phyloP scores from a whole-genome alignment of 2,113 vertebrate species.

The Syngnathoides biaculeatus region DNA sequence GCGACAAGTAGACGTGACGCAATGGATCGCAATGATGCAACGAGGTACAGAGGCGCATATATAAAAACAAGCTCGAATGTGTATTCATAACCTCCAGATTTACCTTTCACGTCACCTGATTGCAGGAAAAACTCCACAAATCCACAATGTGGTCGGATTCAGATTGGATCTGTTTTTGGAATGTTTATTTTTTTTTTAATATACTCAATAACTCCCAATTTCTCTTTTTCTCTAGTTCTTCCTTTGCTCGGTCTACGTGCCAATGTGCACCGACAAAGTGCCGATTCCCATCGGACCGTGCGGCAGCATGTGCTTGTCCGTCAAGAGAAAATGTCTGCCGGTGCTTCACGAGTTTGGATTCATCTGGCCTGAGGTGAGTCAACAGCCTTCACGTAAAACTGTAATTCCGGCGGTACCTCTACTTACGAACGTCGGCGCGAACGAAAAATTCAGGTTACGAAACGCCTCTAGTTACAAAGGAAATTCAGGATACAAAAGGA shows the following conservation, averaged over 20 bases:
- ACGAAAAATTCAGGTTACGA: too few species aligned
- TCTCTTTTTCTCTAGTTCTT: slow-evolving; percentile 80
- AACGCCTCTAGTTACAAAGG: too few species aligned
- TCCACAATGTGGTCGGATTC: neutral
- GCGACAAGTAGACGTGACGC: slow-evolving; percentile 20
- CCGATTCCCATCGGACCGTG: slow-evolving; percentile 96
- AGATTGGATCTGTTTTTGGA: neutral
- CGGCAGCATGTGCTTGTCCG: slow-evolving; percentile 94
- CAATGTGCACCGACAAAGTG: slow-evolving; percentile 99
- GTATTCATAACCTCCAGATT: slow-evolving; percentile 9
- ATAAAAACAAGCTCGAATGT: slow-evolving; percentile 2
- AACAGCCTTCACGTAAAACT: neutral
- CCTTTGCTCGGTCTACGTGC: slow-evolving; percentile 95
- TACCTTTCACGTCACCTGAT: slow-evolving; percentile 1
- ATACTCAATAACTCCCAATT: neutral
- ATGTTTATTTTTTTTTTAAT: neutral
- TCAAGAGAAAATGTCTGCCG: slow-evolving; percentile 92
- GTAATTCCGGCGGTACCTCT: neutral
- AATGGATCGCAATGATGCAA: slow-evolving; percentile 19
- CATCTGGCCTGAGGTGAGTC: slow-evolving; percentile 85
- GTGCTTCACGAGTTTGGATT: slow-evolving; percentile 96
- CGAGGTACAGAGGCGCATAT: neutral
- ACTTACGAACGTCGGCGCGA: too few species aligned
- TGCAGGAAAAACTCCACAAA: slow-evolving; percentile 5
- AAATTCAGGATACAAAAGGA: too few species aligned